Evolutionary conservation across 2,888 invertebrate species (phyloP).

Genomic region (Coenonympha glycerion): DNA sequence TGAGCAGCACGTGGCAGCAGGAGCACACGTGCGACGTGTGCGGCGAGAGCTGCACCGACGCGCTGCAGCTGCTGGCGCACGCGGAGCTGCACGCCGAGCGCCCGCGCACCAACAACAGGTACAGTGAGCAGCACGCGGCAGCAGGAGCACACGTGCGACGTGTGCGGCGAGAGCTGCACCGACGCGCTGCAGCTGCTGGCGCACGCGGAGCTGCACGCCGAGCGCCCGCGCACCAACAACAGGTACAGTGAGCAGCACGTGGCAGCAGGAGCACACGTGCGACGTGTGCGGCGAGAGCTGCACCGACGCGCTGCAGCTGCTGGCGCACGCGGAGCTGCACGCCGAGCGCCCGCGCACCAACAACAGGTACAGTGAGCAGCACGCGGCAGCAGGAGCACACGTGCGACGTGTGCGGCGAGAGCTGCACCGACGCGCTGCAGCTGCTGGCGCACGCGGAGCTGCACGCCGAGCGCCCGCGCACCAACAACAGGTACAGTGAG

Average conservation of each 20-base stretch:
- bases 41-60: slow-evolving; percentile 85
- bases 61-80: slow-evolving; percentile 42
- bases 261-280: slow-evolving; percentile 42
- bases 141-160: slow-evolving; percentile 42
- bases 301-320: background rate
- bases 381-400: too few relatives aligned
- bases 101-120: slow-evolving; percentile 63
- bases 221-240: slow-evolving; percentile 13
- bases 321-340: too few relatives aligned
- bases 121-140: background rate
- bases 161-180: background rate
- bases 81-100: slow-evolving; percentile 77
- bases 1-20: slow-evolving; percentile 23
- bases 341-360: slow-evolving; percentile 11
- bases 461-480: too few relatives aligned
- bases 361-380: slow-evolving; percentile 37
- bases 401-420: too few relatives aligned
- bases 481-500: too few relatives aligned
- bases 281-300: background rate
- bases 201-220: background rate
- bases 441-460: too few relatives aligned
- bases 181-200: background rate
- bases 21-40: slow-evolving; percentile 75
- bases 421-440: too few relatives aligned
- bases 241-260: slow-evolving; percentile 30